Base-by-base conservation (phyloP, 1,140 invertebrate genomes). In the Nomia melanderi region DNA sequence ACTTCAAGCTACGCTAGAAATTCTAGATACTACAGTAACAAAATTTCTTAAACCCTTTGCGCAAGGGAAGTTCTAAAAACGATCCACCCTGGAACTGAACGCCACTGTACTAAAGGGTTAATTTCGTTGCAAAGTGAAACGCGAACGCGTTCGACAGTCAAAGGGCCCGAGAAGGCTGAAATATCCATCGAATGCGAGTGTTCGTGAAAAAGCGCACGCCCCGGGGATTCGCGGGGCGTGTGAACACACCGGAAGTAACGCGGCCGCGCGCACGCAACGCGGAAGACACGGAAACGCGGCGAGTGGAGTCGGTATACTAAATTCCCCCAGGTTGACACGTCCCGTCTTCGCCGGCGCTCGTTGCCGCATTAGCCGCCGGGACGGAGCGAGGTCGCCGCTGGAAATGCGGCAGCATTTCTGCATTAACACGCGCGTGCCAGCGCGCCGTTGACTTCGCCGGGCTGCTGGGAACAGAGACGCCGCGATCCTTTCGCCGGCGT, bases 401-500 rank as follows among this genome's bases (percentile, higher is more conserved):
- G 63, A 70, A 82, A 73, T 59, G 79, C 74, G 54, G 74, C 67
- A 73, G 78, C 67, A 65, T 81, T 82, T 69, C 75, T 60, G 69
- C 81, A 82, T 83, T 83, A 83, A 78, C 59, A 23, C 69, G 64
- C 29, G 78, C 59, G 27, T 29, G 60, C 25, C 47, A 27, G 27
- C 14, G 1, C 14, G 1, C 29, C 8, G 36, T 25, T 25, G 39
- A 66, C 20, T 25, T 44, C 33, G 20, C n/a, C 47, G 44, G 36
- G 1, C 44, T 17, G 7, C 27, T 23, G 39, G 44, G 44, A 70
- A 53, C 56, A 31, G 7, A 64, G 27, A 70, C n/a, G 14, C 3
- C 29, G 25, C 27, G n/a, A 17, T 25, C 17, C 41, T 50, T 31
- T 11, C 25, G 12, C 31, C n/a, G n/a, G n/a, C n/a, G n/a, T n/a